Conservation (phyloP, 2,888 invertebrate species). For the Drosophila bunnanda region DNA sequence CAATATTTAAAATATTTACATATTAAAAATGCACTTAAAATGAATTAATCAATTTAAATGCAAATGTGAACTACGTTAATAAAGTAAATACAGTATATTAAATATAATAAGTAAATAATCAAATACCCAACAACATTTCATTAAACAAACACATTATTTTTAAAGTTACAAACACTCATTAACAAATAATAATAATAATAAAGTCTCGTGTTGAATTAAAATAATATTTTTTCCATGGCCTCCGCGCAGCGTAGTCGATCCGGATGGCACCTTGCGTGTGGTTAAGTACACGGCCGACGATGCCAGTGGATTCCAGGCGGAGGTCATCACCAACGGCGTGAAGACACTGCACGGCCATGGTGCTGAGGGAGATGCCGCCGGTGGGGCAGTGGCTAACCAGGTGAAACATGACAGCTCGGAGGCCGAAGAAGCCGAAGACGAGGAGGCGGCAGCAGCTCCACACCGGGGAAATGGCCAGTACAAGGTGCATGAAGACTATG, state of each 20-base stretch:
- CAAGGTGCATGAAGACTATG: constrained; percentile 60
- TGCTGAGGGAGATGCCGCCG: constrained; percentile 34
- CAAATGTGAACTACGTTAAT: too few relatives aligned
- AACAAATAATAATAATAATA: too few relatives aligned
- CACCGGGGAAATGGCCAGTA: constrained; percentile 44
- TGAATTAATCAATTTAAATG: neutral
- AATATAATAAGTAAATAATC: too few relatives aligned
- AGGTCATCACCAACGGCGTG: constrained; percentile 83
- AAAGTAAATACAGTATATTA: too few relatives aligned
- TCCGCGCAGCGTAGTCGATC: constrained; percentile 87
- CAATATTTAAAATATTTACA: neutral
- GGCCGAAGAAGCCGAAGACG: constrained; percentile 16
- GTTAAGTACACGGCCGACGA: constrained; percentile 91
- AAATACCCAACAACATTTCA: too few relatives aligned
- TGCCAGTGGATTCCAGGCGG: constrained; percentile 89
- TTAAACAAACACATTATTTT: neutral
- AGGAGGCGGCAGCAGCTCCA: constrained; percentile 8
- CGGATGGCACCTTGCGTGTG: constrained; percentile 90
- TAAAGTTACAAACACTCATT: neutral
- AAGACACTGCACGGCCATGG: constrained; percentile 79
- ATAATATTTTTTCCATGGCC: constrained; percentile 10
- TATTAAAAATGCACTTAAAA: neutral
- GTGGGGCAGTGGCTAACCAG: constrained; percentile 52
- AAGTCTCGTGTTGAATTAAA: constrained; percentile 3
- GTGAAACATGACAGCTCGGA: constrained; percentile 55